Base-by-base conservation (phyloP, 1,140 invertebrate species). In the Ditylenchus dipsaci region DNA sequence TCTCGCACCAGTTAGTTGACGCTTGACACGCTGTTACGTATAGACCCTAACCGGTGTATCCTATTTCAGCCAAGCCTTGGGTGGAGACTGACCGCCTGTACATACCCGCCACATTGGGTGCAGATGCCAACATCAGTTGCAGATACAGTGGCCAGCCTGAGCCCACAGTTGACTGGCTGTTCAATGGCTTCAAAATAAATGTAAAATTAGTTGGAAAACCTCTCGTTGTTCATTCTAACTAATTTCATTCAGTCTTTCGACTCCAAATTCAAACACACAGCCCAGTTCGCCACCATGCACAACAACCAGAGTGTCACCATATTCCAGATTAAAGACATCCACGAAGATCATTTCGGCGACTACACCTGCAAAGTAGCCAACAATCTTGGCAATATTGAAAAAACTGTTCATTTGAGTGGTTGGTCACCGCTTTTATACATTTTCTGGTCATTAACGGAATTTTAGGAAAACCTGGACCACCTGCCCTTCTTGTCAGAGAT, bases 331-430 rank as follows among this genome's bases (percentile, higher is more conserved):
- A 65, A 26, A 23, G 42, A 71, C 23, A 42, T 71, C 21, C 21
- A 72, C 21, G 69, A 71, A 47, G 69, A 71, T 17, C 53, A 72
- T 26, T 71, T 72, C 70, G 69, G 69, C 17, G 71, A 71, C 30
- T 71, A 71, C 38, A 71, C 71, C 43, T 71, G 69, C 60, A 43
- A 58, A 71, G 67, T 71, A 26, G 33, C 56, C 9, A 71, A 71
- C 70, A 42, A 62, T 19, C 23, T 71, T 1, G 69, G 69, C 57
- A 71, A 57, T 60, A 62, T 47, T 29, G 69, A 71, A 64, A 38
- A 33, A 47, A 74, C 53, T 21, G 63, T 71, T 15, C 69, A 71
- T 43, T 29, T 71, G 8, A 71, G 69, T 73, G 69, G 69, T 71
- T 42, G 23, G 49, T 53, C 15, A 15, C 3, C 23, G 33, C 33